Percentiles rank a stretch among this genome's conserved stretches.
Conservation (phyloP, 2,888 invertebrate genomes). For the Leistus spinibarbis region DNA sequence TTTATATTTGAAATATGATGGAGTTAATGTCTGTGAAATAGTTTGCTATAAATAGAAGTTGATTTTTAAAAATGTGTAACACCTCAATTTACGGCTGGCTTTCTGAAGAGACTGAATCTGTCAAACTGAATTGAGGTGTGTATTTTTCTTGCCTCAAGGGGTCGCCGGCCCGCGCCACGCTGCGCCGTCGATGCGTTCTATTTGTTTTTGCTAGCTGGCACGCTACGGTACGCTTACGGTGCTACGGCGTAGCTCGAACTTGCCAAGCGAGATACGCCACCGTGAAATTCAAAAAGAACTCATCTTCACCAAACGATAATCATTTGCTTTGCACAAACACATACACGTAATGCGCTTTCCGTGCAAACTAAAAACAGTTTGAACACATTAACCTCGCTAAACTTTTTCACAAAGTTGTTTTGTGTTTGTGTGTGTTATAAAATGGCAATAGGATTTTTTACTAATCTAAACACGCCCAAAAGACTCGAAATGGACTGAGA, state of each 20-base stretch:
- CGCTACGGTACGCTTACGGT: not conserved
- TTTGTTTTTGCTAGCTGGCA: not conserved
- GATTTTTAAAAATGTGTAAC: conserved; percentile 4
- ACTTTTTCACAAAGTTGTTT: not conserved
- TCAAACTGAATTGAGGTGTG: conserved; percentile 21
- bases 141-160: conserved; percentile 13
- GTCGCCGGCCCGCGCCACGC: too few species aligned
- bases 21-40: not conserved
- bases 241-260: not conserved
- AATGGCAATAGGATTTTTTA: too few species aligned
- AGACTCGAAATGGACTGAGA: too few species aligned
- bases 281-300: not conserved
- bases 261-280: not conserved
- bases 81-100: conserved; percentile 13
- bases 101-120: conserved; percentile 16
- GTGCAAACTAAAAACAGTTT: not conserved
- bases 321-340: not conserved
- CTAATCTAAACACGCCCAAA: too few species aligned
- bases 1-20: not conserved
- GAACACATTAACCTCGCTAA: too few species aligned
- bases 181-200: not conserved
- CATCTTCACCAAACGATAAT: not conserved
- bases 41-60: not conserved
- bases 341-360: not conserved
- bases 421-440: not conserved